Conservation (phyloP, 2,888 invertebrate species). For the Amiota mariae region DNA sequence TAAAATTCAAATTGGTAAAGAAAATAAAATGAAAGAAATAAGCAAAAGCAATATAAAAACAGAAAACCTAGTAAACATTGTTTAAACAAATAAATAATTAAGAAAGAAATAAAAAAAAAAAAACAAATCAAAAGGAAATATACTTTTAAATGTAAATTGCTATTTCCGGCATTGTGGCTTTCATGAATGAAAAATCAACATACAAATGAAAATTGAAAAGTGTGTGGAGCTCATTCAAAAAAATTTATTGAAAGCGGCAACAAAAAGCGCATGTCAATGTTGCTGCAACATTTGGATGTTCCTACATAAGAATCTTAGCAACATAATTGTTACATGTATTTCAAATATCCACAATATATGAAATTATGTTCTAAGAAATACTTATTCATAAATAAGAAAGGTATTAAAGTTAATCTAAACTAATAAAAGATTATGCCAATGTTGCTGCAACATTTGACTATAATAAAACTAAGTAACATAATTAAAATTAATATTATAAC, state of each 20-base stretch:
- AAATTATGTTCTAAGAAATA: too few species aligned
- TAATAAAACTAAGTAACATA: too few species aligned
- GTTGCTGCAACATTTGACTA: not conserved
- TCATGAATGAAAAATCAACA: constrained; percentile 19
- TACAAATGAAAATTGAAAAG: not conserved
- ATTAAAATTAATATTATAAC: too few species aligned
- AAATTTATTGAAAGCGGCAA: not conserved
- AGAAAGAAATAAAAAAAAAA: not conserved
- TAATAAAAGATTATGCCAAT: too few species aligned
- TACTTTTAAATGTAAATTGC: constrained; percentile 6
- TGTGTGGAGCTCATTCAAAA: constrained; percentile 4
- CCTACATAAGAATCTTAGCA: not conserved
- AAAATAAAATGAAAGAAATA: too few species aligned
- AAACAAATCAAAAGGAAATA: not conserved
- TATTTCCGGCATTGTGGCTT: constrained; percentile 18
- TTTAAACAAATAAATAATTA: constrained; percentile 2
- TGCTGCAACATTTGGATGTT: constrained; percentile 2
- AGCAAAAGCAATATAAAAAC: too few species aligned
- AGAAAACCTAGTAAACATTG: not conserved
- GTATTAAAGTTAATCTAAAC: too few species aligned
- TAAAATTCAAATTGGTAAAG: too few species aligned
- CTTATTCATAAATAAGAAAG: too few species aligned
- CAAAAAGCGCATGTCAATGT: constrained; percentile 6
- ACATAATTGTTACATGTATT: not conserved
- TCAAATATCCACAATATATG: too few species aligned